phyloP scores from a whole-genome alignment of 2,797 vertebrate genomes.

The Anguilla obscura region DNA sequence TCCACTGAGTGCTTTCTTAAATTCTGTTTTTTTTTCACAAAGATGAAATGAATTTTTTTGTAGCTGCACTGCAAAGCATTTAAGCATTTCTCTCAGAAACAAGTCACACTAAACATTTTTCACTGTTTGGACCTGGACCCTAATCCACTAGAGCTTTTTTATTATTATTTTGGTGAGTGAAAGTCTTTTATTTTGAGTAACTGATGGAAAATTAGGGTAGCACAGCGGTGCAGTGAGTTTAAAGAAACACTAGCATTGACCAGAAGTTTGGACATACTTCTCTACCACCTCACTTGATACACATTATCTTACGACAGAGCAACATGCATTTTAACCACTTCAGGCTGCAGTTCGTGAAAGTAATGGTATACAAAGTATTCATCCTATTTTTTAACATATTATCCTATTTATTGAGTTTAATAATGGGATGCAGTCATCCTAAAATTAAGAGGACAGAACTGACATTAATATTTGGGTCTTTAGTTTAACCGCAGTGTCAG shows the following conservation, averaged over 20 bases:
- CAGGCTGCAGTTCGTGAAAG: no score
- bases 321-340: no score
- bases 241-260: no score
- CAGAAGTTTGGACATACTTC: no score
- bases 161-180: no score
- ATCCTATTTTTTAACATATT: no score
- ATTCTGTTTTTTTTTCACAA: not conserved
- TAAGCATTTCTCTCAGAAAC: not conserved
- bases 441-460: not conserved
- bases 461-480: not conserved
- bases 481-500: not conserved
- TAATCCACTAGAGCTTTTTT: not conserved
- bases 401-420: no score
- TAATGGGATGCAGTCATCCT: not conserved
- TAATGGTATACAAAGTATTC: no score
- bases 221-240: no score
- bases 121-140: not conserved
- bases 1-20: not conserved
- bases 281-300: no score
- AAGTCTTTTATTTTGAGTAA: not conserved
- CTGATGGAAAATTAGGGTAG: not conserved
- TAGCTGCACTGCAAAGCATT: not conserved
- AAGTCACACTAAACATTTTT: not conserved
- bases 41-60: not conserved
- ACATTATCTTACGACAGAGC: no score